Evolutionary conservation across 2,888 invertebrate genomes (phyloP).

Genomic region (Corythucha ciliata): DNA sequence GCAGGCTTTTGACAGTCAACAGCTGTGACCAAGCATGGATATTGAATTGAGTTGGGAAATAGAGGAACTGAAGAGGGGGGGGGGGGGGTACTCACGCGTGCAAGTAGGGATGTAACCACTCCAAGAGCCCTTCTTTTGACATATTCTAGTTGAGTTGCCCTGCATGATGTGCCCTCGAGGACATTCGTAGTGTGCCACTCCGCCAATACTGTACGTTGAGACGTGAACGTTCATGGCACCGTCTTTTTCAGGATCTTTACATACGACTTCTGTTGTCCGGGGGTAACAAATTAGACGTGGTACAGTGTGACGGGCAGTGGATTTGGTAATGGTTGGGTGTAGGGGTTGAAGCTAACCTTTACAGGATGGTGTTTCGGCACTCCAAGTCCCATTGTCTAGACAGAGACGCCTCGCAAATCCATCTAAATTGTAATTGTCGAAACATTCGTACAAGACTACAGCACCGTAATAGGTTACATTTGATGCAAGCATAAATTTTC

Average conservation of each 20-base stretch:
- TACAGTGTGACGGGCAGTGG: no score
- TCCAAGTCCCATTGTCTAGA: constrained; percentile 84
- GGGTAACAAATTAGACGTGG: no score
- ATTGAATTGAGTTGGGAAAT: background rate
- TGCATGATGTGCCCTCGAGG: constrained; percentile 69
- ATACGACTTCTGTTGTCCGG: constrained; percentile 58
- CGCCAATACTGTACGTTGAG: constrained; percentile 63
- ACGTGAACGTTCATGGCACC: constrained; percentile 47
- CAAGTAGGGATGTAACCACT: constrained; percentile 67
- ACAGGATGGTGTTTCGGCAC: constrained; percentile 71
- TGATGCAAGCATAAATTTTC: constrained; percentile 67
- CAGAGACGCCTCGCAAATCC: constrained; percentile 76
- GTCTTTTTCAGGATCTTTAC: constrained; percentile 57
- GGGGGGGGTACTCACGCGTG: constrained; percentile 55
- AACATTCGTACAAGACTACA: constrained; percentile 73
- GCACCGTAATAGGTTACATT: constrained; percentile 85
- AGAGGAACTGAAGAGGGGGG: background rate
- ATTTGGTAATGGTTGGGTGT: background rate
- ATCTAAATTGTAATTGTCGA: constrained; percentile 67
- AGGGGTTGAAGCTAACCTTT: constrained; percentile 48
- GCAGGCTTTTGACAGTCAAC: constrained; percentile 75
- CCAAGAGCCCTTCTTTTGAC: constrained; percentile 72
- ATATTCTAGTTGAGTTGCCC: constrained; percentile 69
- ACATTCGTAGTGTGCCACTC: constrained; percentile 70
- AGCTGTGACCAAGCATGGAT: constrained; percentile 47